Base-by-base conservation (phyloP, 2,797 vertebrate species). In the Chelon labrosus region DNA sequence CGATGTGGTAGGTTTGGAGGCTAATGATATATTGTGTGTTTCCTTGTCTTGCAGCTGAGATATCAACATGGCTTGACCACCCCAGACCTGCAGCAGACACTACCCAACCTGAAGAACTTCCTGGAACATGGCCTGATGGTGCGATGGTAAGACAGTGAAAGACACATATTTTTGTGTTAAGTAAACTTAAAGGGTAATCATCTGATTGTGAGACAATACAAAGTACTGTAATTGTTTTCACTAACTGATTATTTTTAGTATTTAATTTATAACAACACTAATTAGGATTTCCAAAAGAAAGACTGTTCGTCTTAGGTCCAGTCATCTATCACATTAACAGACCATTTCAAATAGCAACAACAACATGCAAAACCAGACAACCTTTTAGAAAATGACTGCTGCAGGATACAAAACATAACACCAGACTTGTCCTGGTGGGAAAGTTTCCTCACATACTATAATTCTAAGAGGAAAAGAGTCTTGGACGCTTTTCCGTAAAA, bases 61-160 rank as follows among this genome's bases (percentile, higher is more conserved):
- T 99, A 99, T 83, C 98, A 99, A 79, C 97, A 98, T 58, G 96
- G 97, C 50, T 89, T 99, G 85, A 97, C 96, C 85, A 99, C 98
- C 73, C 97, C 98, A 46, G 98, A 99, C 84, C 93, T 99, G 88
- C 95, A 97, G 77, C 98, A 98, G 90, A 99, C 98, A n/a, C 95
- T 99, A 75, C 97, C 97, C 60, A 99, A 99, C 92, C 93, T 99
- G 91, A 99, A 98, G 94, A 96, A 95, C 93, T 99, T 99, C 86
- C 93, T 99, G 93, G 98, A 99, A 67, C 96, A 98, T 10, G 98
- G 97, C 55, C 94, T 99, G 31, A 94, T 99, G 94, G 96, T 99
- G 83, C 93, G 96, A 92, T 99, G 97, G 98, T 99, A 86, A 96
- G 88, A 79, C 64, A 95, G 73, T 94, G 2, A 60, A 27, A 13